Evolutionary conservation across 2,113 vertebrate species (phyloP).

Genomic region (Telmatochromis brichardi): DNA sequence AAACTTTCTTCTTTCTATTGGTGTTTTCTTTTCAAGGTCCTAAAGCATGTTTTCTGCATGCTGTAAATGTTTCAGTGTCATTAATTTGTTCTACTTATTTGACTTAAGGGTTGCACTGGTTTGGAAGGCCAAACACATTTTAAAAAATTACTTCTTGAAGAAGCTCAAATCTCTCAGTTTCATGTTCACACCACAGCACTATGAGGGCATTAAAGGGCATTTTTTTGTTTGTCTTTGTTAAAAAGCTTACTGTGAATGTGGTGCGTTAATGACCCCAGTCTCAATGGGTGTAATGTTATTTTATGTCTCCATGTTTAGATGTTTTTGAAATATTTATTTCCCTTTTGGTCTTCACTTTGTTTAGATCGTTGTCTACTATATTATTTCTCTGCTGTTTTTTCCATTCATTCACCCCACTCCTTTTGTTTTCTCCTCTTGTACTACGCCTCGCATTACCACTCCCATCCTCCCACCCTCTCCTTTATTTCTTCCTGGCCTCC

Average conservation of each 20-base stretch:
- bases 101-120: neutral
- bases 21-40: neutral
- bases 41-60: neutral
- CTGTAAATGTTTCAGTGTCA: neutral
- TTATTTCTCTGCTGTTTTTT: neutral
- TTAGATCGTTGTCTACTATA: neutral
- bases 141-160: neutral
- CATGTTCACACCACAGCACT: neutral
- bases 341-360: neutral
- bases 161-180: neutral
- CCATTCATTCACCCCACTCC: neutral
- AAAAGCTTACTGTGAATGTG: neutral
- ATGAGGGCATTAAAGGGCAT: neutral
- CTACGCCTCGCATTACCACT: neutral
- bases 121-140: neutral
- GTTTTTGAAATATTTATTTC: neutral
- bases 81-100: neutral
- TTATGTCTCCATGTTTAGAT: neutral
- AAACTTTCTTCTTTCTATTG: neutral
- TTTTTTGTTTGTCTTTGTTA: neutral
- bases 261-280: neutral
- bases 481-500: neutral
- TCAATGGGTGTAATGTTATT: neutral
- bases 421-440: slow-evolving; percentile 14
- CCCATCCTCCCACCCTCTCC: slow-evolving; percentile 7